Evolutionary conservation across 2,888 invertebrate genomes (phyloP).

Genomic region (Philereme vetulata): DNA sequence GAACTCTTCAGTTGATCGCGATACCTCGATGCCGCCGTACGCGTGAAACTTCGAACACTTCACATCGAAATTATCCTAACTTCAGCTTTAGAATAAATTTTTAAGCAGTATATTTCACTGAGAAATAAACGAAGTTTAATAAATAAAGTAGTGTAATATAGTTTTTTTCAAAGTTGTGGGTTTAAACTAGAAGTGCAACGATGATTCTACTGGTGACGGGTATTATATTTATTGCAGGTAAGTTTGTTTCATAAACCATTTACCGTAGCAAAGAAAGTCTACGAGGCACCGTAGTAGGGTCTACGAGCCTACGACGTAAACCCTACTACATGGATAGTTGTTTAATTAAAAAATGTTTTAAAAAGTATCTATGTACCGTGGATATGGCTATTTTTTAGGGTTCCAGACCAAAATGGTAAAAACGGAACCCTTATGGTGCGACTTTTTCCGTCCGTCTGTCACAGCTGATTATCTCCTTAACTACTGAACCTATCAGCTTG

Average conservation of each 20-base stretch:
- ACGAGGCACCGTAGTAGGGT: no score
- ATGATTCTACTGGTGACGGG: constrained; percentile 24
- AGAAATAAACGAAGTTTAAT: background rate
- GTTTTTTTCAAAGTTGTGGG: background rate
- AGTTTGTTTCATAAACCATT: background rate
- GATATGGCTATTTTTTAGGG: no score
- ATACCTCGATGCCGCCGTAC: constrained; percentile 20
- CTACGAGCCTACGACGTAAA: no score
- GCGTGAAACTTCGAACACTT: constrained; percentile 12
- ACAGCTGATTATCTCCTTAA: no score
- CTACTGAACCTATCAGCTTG: no score
- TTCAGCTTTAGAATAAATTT: constrained; percentile 4
- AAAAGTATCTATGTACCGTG: no score
- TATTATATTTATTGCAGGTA: constrained; percentile 27
- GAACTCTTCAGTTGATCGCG: constrained; percentile 25
- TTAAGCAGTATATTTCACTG: background rate
- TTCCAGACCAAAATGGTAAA: no score
- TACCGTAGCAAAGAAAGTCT: no score
- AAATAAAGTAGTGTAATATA: background rate
- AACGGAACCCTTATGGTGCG: no score
- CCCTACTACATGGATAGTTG: no score
- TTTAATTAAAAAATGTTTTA: no score
- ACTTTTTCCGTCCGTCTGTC: no score
- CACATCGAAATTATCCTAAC: constrained; percentile 12
- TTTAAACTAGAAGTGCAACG: constrained; percentile 6